These are phyloP conservation scores for Ectropis grisescens DNA, from an alignment of 1,140 invertebrate species.

Conservation along the genomic window DNA sequence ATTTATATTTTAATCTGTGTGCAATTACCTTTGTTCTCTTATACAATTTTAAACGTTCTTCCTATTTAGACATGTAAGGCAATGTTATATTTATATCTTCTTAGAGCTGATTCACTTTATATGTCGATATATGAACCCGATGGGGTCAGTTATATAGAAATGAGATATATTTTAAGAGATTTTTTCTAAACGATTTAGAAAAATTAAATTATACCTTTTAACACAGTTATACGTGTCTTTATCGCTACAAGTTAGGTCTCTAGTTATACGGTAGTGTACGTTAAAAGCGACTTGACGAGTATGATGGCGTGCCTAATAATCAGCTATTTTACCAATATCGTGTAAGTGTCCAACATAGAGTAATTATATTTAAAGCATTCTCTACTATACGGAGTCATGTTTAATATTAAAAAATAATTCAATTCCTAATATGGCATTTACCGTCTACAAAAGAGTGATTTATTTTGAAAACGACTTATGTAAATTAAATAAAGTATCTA, in stretches of 20 bases:
- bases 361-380: no score
- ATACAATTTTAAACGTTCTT: constrained; percentile 58
- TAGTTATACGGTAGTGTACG: constrained; percentile 29
- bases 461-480: constrained; percentile 47
- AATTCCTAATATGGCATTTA: constrained; percentile 68
- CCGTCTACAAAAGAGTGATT: constrained; percentile 60
- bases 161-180: constrained; percentile 69
- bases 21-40: constrained; percentile 60
- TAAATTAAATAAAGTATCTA: constrained; percentile 52
- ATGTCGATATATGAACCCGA: constrained; percentile 33
- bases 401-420: constrained; percentile 47
- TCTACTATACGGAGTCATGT: no score
- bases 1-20: constrained; percentile 42
- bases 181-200: constrained; percentile 63
- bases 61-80: constrained; percentile 55
- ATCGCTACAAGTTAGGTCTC: constrained; percentile 48
- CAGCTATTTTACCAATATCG: background rate
- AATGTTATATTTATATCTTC: constrained; percentile 54
- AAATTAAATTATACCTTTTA: constrained; percentile 42
- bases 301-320: no score
- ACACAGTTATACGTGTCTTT: constrained; percentile 59
- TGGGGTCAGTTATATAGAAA: constrained; percentile 44
- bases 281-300: no score
- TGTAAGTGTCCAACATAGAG: background rate
- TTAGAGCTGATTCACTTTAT: constrained; percentile 39